phyloP scores from a whole-genome alignment of 2,113 vertebrate species.

The Oncorhynchus nerka region DNA sequence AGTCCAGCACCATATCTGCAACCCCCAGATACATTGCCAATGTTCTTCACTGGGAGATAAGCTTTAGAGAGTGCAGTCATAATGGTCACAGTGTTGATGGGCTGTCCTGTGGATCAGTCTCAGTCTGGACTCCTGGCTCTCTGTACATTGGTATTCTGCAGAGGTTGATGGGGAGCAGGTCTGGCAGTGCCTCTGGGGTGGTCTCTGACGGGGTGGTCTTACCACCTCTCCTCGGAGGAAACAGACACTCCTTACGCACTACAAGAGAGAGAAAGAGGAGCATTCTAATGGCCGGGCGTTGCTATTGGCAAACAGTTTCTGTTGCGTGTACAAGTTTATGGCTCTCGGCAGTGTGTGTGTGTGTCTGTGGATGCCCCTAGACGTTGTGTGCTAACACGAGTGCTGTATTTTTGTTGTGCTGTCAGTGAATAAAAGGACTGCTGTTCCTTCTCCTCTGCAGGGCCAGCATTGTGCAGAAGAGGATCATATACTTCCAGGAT shows the following conservation, averaged over 20 bases:
- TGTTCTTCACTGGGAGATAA: not conserved
- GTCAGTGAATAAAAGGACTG: not conserved
- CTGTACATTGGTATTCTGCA: not conserved
- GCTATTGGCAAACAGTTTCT: too few species aligned
- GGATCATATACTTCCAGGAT: constrained; percentile 92
- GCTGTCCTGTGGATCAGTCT: constrained; percentile 26
- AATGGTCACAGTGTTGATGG: constrained; percentile 11
- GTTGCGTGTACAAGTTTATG: too few species aligned
- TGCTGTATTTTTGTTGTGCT: not conserved
- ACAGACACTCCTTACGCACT: not conserved
- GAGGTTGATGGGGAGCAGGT: not conserved
- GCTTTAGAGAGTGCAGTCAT: constrained; percentile 6
- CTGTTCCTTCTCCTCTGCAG: constrained; percentile 61
- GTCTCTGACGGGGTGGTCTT: not conserved
- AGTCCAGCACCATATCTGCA: constrained; percentile 46
- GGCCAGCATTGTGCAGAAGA: constrained; percentile 94
- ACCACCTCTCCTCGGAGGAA: not conserved
- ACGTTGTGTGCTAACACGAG: not conserved
- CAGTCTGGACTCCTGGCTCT: constrained; percentile 6
- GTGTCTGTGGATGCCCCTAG: not conserved
- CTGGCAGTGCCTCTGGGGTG: not conserved
- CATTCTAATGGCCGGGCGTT: too few species aligned
- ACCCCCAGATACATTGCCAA: constrained; percentile 23
- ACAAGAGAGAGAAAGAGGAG: too few species aligned
- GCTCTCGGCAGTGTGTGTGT: too few species aligned